Evolutionary conservation across 2,888 invertebrate species (phyloP).

Genomic region (Cartodere bifasciata): DNA sequence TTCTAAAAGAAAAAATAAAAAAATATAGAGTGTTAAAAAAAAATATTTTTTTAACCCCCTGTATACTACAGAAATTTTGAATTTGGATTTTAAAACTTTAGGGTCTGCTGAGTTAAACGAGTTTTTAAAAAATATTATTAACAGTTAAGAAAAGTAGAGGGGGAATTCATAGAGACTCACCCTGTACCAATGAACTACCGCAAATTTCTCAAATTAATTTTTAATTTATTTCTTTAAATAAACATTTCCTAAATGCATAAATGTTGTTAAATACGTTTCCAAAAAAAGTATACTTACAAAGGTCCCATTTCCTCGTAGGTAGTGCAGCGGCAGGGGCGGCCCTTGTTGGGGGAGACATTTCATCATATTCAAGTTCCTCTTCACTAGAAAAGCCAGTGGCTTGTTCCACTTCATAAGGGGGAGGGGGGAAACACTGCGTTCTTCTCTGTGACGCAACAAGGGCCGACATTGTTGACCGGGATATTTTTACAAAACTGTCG

Average conservation of each 20-base stretch:
- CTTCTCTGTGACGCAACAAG: slow-evolving; percentile 20
- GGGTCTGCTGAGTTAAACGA: too few relatives aligned
- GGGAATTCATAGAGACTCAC: too few relatives aligned
- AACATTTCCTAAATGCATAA: slow-evolving; percentile 1
- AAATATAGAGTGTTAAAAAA: too few relatives aligned
- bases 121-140: too few relatives aligned
- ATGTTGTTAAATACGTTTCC: slow-evolving; percentile 3
- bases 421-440: slow-evolving; percentile 14
- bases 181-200: too few relatives aligned
- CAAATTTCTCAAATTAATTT: too few relatives aligned
- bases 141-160: too few relatives aligned
- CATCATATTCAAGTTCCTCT: slow-evolving; percentile 25
- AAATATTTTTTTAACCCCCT: too few relatives aligned
- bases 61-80: too few relatives aligned
- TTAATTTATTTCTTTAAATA: neutral
- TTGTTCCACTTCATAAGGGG: slow-evolving; percentile 26
- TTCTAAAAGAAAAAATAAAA: too few relatives aligned
- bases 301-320: slow-evolving; percentile 27
- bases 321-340: slow-evolving; percentile 10
- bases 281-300: slow-evolving; percentile 26
- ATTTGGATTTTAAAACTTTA: too few relatives aligned
- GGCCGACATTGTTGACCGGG: slow-evolving; percentile 32
- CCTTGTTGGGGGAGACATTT: slow-evolving; percentile 14
- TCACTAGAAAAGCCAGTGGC: slow-evolving; percentile 33
- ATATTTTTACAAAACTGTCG: slow-evolving; percentile 35